Evolutionary conservation across 1,140 invertebrate genomes (phyloP), one percentile per base, ranked within the genome.

Genomic region (Teleogryllus occipitalis): DNA sequence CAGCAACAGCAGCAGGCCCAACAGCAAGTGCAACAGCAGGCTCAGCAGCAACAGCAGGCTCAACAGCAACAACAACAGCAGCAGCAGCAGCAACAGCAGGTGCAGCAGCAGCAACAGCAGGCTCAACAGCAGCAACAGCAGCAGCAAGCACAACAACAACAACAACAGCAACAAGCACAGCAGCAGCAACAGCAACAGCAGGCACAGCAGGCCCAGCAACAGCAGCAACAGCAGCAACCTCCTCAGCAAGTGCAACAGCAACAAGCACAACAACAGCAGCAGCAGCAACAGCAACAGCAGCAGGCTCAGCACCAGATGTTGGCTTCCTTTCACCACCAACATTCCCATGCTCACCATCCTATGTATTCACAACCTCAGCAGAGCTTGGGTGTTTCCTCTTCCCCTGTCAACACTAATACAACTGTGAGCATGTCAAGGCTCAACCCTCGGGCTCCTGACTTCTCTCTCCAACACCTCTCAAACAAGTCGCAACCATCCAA

Each of bases 381-480:
- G 46, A 74, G 39, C 49, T 74, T 47, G 75, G 39, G 47, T 39
- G 46, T 79, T 78, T 78, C 47, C 47, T 74, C 80, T 18, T 81
- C 78, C n/a, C 78, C 79, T 83, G 85, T 77, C 84, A 85, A 81
- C 85, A 86, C 82, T 82, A 85, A 80, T 83, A 89, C 84, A 78
- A 89, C 85, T 77, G 88, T 89, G 81, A 88, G 86, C 82, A 91
- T 91, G 87, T 96, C 94, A 54, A 89, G 94, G 77, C 88, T 97
- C 77, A 97, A 97, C 87, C 95, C 95, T 2, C 91, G 95, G 83
- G 95, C 95, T 22, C 94, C 95, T 5, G 94, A 96, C 86, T 97
- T 96, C 84, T 90, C 87, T 14, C 79, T 88, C 8, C 89, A 88
- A 80, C 89, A 88, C 80, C 85, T 87, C 74, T 86, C 85, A 22